Evolutionary conservation across 2,113 vertebrate species (phyloP), one percentile per base, ranked within the genome.

Genomic region (Bambusicola thoracicus): DNA sequence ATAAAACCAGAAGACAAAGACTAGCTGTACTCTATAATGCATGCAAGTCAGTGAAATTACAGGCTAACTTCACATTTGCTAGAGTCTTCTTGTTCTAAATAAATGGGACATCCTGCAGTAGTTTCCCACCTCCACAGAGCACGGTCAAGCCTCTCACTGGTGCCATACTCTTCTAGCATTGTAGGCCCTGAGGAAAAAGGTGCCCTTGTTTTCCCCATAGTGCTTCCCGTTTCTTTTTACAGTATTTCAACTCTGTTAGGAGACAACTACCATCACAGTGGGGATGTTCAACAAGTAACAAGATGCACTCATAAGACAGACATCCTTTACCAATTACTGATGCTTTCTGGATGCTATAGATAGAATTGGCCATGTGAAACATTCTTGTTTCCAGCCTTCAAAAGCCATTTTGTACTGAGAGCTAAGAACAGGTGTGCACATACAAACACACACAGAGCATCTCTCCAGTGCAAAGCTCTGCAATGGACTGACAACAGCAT

Each of bases 41-140:
- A 2, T 66, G 53, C 43, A 48, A 78, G 20, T 24, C 69, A 30
- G 19, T 8, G 32, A 44, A 76, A 48, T 66, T 44, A 19, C 20
- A 56, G 40, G 11, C 58, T 76, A 58, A 53, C 43, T 66, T 89
- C 21, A 18, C 20, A 20, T 55, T 73, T 79, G 29, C 55, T 72
- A 1, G 32, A 20, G 7, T 5, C 30, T 70, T 36, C 29, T 85
- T 5, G 3, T 79, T 43, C 62, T 68, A 38, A 22, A 40, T 16
- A 15, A 38, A 34, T 22, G 27, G 11, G 10, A n/a, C 0, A 0
- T 63, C 15, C 27, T 43, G 11, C 30, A 6, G 30, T n/a, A 8
- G 34, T 56, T 69, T 67, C 38, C 56, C 16, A 22, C 36, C 44
- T 19, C 43, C 44, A 8, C 46, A 48, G 32, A 61, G 53, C 51